Evolutionary conservation across 2,113 vertebrate genomes (phyloP).

Genomic region (Tetraodon nigroviridis): DNA sequence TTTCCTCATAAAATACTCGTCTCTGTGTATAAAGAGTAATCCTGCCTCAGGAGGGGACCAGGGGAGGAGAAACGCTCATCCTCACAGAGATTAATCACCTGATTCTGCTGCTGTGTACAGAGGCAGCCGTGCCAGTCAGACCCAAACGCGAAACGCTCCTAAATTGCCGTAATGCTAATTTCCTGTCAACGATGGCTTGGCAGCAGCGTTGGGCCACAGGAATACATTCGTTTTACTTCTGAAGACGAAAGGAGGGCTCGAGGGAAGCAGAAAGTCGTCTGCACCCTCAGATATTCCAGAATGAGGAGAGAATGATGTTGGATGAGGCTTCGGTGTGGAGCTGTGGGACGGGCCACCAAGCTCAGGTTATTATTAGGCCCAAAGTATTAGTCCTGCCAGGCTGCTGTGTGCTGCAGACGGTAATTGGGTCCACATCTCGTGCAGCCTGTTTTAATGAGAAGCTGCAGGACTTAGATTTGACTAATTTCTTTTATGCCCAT

Average conservation of each 20-base stretch:
- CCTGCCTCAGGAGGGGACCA: slow-evolving; percentile 56
- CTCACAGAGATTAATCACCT: slow-evolving; percentile 61
- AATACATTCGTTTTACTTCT: slow-evolving; percentile 34
- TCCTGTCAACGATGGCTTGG: slow-evolving; percentile 49
- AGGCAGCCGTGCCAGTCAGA: slow-evolving; percentile 48
- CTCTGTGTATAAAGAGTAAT: slow-evolving; percentile 41
- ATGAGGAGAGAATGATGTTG: slow-evolving; percentile 6
- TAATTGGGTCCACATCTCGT: slow-evolving; percentile 55
- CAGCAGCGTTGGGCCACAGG: slow-evolving; percentile 22
- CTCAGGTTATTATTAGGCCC: slow-evolving; percentile 42
- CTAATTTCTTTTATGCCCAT: slow-evolving; percentile 46
- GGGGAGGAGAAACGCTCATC: slow-evolving; percentile 51
- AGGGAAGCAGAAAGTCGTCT: slow-evolving; percentile 15
- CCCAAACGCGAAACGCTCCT: slow-evolving; percentile 62
- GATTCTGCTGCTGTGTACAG: slow-evolving; percentile 56
- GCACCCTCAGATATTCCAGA: slow-evolving; percentile 19
- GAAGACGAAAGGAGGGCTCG: slow-evolving; percentile 14
- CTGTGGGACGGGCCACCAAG: slow-evolving; percentile 11
- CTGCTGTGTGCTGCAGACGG: slow-evolving; percentile 37
- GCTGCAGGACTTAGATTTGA: slow-evolving; percentile 49
- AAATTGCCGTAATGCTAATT: slow-evolving; percentile 67
- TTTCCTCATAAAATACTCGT: too few relatives aligned
- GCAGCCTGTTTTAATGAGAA: slow-evolving; percentile 57
- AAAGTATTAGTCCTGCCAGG: slow-evolving; percentile 32
- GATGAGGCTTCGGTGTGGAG: slow-evolving; percentile 11